Percentiles rank a stretch among this genome's conserved stretches.
Evolutionary conservation across 2,888 invertebrate genomes (phyloP).

Genomic region (Mythimna vitellina): DNA sequence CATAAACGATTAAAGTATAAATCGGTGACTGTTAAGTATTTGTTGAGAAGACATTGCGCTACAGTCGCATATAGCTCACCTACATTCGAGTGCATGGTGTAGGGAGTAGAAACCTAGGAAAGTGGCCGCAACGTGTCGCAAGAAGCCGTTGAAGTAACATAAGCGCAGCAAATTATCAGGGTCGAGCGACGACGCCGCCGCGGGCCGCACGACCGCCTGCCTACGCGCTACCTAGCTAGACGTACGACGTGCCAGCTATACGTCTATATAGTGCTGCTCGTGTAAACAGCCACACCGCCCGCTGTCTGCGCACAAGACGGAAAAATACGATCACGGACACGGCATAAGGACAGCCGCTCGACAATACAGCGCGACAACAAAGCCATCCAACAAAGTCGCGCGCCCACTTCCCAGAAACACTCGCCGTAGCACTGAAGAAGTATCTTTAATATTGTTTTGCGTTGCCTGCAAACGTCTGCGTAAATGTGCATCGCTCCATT

Average conservation of each 20-base stretch:
- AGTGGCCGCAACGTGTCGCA: constrained; percentile 84
- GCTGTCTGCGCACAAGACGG: constrained; percentile 74
- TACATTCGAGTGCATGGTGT: constrained; percentile 70
- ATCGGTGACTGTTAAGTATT: constrained; percentile 31
- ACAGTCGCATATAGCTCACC: constrained; percentile 44
- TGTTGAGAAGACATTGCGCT: constrained; percentile 46
- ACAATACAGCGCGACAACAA: constrained; percentile 73
- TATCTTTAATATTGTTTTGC: constrained; percentile 67
- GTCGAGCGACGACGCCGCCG: constrained; percentile 84
- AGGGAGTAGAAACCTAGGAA: constrained; percentile 83
- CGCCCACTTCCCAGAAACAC: constrained; percentile 75
- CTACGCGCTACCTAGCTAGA: constrained; percentile 82
- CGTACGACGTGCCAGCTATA: constrained; percentile 64
- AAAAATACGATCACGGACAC: constrained; percentile 83
- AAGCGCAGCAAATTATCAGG: constrained; percentile 90
- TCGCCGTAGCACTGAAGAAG: constrained; percentile 58
- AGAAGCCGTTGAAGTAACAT: constrained; percentile 90
- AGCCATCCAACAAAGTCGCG: constrained; percentile 72
- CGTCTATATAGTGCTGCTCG: constrained; percentile 68
- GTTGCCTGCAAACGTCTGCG: constrained; percentile 65
- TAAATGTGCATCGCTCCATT: constrained; percentile 57
- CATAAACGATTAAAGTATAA: constrained; percentile 15
- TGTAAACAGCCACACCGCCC: constrained; percentile 77
- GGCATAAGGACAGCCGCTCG: constrained; percentile 79
- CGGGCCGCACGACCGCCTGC: constrained; percentile 81